Evolutionary conservation across 1,140 invertebrate genomes (phyloP).

Genomic region (Diabrotica undecimpunctata): DNA sequence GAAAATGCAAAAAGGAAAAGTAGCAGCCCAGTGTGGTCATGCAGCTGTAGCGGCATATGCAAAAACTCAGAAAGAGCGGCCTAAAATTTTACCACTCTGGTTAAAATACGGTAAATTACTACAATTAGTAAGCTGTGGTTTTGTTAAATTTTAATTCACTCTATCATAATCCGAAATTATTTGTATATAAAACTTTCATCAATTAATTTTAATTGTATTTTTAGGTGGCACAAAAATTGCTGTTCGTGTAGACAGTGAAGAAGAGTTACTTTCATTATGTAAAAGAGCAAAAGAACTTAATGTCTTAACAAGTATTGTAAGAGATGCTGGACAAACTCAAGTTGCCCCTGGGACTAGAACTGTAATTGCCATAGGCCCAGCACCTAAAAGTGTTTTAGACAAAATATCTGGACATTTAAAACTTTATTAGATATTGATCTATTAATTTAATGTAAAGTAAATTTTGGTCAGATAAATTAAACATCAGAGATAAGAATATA

Average conservation of each 20-base stretch:
- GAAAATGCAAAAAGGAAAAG: constrained; percentile 93
- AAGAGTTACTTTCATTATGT: constrained; percentile 61
- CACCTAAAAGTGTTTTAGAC: constrained; percentile 69
- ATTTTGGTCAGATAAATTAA: neutral
- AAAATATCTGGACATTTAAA: constrained; percentile 85
- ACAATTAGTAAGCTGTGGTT: neutral
- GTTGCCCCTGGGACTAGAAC: constrained; percentile 77
- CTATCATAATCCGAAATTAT: neutral
- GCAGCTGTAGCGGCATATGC: constrained; percentile 79
- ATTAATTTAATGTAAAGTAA: constrained; percentile 4
- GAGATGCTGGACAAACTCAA: constrained; percentile 89
- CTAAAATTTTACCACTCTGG: constrained; percentile 69
- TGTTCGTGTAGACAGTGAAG: constrained; percentile 59
- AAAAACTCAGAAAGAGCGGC: constrained; percentile 59
- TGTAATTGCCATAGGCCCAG: constrained; percentile 88
- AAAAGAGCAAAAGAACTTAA: constrained; percentile 64
- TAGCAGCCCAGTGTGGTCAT: constrained; percentile 89
- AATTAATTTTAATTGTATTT: constrained; percentile 7
- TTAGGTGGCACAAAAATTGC: constrained; percentile 50
- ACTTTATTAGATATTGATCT: constrained; percentile 61
- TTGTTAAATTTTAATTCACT: neutral
- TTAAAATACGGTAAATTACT: constrained; percentile 56
- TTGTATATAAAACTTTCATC: neutral
- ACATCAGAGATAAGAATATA: neutral
- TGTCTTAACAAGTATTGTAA: constrained; percentile 69